Evolutionary conservation across 1,140 invertebrate genomes (phyloP).

Genomic region (Trigoniulus corallinus): DNA sequence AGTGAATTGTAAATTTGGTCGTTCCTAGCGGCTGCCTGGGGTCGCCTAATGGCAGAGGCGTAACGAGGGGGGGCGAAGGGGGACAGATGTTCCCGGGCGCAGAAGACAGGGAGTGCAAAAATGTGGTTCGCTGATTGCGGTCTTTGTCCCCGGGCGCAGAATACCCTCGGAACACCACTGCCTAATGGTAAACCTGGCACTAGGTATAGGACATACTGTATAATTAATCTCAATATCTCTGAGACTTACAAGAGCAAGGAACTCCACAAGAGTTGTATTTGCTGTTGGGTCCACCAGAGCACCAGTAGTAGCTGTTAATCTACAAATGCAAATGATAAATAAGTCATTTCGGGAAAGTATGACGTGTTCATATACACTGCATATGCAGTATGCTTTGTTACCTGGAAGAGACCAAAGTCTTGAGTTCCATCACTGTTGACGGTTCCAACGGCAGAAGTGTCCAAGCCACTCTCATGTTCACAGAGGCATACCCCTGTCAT

Average conservation of each 20-base stretch:
- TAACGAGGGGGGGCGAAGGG: too few relatives aligned
- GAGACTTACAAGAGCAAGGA: background rate
- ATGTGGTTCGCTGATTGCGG: too few relatives aligned
- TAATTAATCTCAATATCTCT: too few relatives aligned
- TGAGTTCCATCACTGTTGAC: background rate
- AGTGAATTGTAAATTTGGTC: too few relatives aligned
- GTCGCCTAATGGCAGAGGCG: too few relatives aligned
- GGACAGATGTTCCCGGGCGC: too few relatives aligned
- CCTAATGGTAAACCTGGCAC: too few relatives aligned
- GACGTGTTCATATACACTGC: background rate
- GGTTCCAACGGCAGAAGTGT: background rate
- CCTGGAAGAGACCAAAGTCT: constrained; percentile 3
- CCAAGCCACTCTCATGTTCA: background rate
- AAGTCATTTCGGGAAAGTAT: background rate
- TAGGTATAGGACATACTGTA: background rate
- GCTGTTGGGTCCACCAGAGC: background rate
- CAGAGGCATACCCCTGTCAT: background rate
- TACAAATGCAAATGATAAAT: background rate
- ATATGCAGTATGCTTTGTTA: too few relatives aligned
- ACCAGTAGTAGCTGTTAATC: constrained; percentile 2
- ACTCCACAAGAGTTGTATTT: background rate
- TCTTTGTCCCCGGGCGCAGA: too few relatives aligned
- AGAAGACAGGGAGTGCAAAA: too few relatives aligned
- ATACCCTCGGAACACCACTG: too few relatives aligned
- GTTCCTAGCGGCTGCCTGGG: too few relatives aligned